Percentiles rank a stretch among this genome's conserved stretches.
These are phyloP conservation scores for Cotesia vestalis DNA, from an alignment of 1,140 invertebrate species.

Conservation along the genomic window DNA sequence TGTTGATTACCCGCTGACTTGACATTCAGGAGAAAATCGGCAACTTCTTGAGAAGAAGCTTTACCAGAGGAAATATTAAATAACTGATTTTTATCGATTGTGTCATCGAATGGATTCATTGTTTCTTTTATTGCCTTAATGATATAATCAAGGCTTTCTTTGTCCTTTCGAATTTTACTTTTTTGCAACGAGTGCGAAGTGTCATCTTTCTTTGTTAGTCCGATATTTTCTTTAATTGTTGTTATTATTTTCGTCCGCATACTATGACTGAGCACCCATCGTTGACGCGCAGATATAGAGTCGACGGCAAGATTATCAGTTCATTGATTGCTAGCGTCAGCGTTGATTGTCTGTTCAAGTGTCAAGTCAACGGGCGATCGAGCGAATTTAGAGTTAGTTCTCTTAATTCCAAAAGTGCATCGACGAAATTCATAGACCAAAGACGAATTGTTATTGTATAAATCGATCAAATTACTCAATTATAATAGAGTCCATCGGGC, in stretches of 20 bases:
- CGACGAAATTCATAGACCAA: conserved; percentile 29
- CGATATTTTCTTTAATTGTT: conserved; percentile 19
- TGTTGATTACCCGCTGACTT: too few relatives aligned
- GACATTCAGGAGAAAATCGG: too few relatives aligned
- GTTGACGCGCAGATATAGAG: conserved; percentile 44
- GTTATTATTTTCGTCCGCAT: conserved; percentile 43
- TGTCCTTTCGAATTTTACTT: conserved; percentile 22
- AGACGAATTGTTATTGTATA: conserved; percentile 30
- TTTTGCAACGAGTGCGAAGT: conserved; percentile 23
- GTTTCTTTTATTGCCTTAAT: conserved; percentile 15
- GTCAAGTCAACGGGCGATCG: conserved; percentile 17
- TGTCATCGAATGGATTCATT: conserved; percentile 24
- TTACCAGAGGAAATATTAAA: conserved; percentile 12
- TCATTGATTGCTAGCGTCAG: conserved; percentile 40
- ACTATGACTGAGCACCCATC: conserved; percentile 44
- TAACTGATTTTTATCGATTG: conserved; percentile 21
- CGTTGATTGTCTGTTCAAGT: conserved; percentile 42
- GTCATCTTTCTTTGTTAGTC: conserved; percentile 32
- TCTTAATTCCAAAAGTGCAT: conserved; percentile 26
- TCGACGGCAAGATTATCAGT: conserved; percentile 44
- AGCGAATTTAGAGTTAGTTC: conserved; percentile 18
- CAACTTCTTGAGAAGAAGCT: background rate
- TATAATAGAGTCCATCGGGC: conserved; percentile 39
- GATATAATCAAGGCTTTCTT: background rate
- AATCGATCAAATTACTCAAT: conserved; percentile 29